Conservation (phyloP, 2,888 invertebrate species). For the Pristionchus arcanus region DNA sequence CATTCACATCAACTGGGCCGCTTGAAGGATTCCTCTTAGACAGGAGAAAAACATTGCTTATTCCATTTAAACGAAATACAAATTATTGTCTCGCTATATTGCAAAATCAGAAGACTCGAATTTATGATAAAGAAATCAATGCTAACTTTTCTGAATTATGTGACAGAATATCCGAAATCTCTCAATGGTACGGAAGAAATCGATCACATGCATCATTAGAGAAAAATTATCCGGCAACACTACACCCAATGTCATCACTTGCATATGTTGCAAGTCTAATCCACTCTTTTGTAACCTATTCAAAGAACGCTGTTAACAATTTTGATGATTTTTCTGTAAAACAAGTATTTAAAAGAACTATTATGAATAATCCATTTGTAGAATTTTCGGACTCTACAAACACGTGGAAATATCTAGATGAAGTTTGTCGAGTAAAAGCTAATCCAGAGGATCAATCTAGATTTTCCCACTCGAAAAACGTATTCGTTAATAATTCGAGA, state of each 20-base stretch:
- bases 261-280: neutral
- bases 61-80: constrained; percentile 12
- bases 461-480: neutral
- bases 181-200: neutral
- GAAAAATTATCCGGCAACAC: neutral
- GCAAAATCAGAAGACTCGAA: neutral
- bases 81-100: neutral
- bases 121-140: neutral
- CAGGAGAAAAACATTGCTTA: neutral
- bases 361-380: neutral
- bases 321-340: neutral
- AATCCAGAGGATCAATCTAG: neutral
- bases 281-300: neutral
- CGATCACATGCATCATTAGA: neutral
- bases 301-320: neutral
- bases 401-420: neutral
- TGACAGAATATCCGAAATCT: neutral
- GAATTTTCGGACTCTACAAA: neutral
- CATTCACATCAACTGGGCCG: neutral
- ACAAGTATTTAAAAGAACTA: neutral
- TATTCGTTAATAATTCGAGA: neutral
- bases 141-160: too few species aligned
- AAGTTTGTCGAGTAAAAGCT: neutral
- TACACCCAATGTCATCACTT: neutral
- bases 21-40: neutral